Conservation (phyloP, 2,113 vertebrate genomes). For the Nothobranchius furzeri region DNA sequence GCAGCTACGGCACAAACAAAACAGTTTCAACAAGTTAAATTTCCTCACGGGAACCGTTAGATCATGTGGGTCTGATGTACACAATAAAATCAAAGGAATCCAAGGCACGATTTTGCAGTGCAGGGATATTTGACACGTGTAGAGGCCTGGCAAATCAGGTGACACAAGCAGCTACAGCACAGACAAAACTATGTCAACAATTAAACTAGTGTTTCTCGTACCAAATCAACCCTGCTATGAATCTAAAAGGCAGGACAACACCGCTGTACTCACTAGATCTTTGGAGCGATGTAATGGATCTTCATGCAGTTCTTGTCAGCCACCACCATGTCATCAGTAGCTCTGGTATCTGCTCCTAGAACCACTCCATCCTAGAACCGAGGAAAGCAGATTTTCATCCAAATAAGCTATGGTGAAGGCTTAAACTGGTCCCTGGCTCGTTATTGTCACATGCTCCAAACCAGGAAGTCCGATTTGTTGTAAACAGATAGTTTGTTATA, state of each 20-base stretch:
- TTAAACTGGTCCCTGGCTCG: not conserved
- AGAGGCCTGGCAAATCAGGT: too few relatives aligned
- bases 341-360: slow-evolving; percentile 86
- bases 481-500: not conserved
- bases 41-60: too few relatives aligned
- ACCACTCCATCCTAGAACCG: slow-evolving; percentile 67
- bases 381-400: not conserved
- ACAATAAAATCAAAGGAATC: too few relatives aligned
- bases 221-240: not conserved
- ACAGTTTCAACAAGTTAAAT: not conserved
- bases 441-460: not conserved
- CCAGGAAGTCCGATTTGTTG: not conserved
- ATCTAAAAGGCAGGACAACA: not conserved
- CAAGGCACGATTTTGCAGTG: too few relatives aligned
- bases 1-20: slow-evolving; percentile 72
- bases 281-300: slow-evolving; percentile 87
- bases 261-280: slow-evolving; percentile 83
- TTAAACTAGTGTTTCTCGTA: too few relatives aligned
- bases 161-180: too few relatives aligned
- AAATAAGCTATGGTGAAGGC: not conserved
- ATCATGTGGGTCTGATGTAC: too few relatives aligned
- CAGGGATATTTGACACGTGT: too few relatives aligned
- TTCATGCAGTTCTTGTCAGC: slow-evolving; percentile 88
- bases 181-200: too few relatives aligned
- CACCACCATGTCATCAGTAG: slow-evolving; percentile 86